Percentiles rank a stretch among this genome's conserved stretches.
Conservation (phyloP, 1,140 invertebrate species). For the Drosophila pseudoobscura region DNA sequence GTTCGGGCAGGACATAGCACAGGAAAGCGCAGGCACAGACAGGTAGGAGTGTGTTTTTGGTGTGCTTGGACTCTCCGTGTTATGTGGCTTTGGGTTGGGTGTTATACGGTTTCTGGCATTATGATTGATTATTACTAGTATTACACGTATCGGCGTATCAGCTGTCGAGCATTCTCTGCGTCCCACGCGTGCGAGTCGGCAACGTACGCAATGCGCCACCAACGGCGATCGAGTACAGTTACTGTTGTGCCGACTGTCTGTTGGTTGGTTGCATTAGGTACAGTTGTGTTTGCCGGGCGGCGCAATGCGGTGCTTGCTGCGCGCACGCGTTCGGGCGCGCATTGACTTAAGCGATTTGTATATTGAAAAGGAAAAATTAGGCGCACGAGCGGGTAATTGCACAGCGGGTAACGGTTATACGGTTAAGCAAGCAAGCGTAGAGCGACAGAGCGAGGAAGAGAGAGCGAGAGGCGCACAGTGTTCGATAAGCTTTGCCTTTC, state of each 20-base stretch:
- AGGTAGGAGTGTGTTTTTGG: constrained; percentile 6
- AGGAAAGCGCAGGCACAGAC: constrained; percentile 40
- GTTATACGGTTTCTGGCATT: constrained; percentile 75
- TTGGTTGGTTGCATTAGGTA: constrained; percentile 48
- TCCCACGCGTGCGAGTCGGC: constrained; percentile 37
- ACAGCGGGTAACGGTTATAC: too few species aligned
- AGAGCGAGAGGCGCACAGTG: constrained; percentile 33
- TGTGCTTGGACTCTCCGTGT: constrained; percentile 22
- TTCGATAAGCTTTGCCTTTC: constrained; percentile 23
- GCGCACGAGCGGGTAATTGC: constrained; percentile 35
- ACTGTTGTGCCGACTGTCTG: not conserved
- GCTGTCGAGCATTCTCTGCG: constrained; percentile 52
- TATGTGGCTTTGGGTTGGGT: constrained; percentile 69
- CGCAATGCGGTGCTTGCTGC: constrained; percentile 51
- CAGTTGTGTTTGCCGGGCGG: constrained; percentile 37
- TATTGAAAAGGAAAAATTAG: constrained; percentile 62
- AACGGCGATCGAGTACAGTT: constrained; percentile 11
- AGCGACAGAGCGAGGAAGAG: constrained; percentile 45
- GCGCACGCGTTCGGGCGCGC: constrained; percentile 50
- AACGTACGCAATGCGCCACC: constrained; percentile 46
- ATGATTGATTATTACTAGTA: constrained; percentile 18
- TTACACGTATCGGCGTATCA: constrained; percentile 44
- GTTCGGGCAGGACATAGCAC: constrained; percentile 34
- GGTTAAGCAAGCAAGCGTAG: constrained; percentile 41
- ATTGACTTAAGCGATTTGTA: constrained; percentile 68